Base-by-base conservation (phyloP, 2,113 vertebrate species). In the Lethenteron reissneri region DNA sequence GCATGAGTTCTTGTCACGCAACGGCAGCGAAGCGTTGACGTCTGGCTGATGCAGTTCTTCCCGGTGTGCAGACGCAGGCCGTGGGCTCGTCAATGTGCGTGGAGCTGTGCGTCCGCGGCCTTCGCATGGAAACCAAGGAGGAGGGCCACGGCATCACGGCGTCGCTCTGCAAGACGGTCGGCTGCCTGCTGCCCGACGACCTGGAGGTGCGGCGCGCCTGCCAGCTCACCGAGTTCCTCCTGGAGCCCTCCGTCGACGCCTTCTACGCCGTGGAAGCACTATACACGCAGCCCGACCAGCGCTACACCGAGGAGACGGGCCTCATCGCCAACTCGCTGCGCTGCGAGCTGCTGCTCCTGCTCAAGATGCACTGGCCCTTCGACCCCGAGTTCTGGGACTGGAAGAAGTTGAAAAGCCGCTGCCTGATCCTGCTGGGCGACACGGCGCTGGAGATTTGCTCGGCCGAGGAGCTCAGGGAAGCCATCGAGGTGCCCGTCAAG, bases 351-450 rank as follows among this genome's bases (percentile, higher is more conserved):
- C 80, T 99, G 17, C 76, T 99, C 58, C 87, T 87, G 73, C 85
- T 97, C 73, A 99, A 99, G 80, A 88, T 89, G 2, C 88, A 91
- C 70, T 99, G 94, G 94, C 87, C 88, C 10, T 92, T 95, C 80
- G 94, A 99, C 80, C 94, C 94, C 4, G 94, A 99, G 75, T 97
- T 99, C 78, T 99, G 94, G 94, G 94, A 97, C 81, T 99, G 92
- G 92, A 97, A 95, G 80, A 95, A 88, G 73, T 83, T 99, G 19
- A 99, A 89, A 75, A 79, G 84, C 71, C 87, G 92, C 70, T 97
- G 94, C 76, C 79, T 83, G 68, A 83, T 85, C 69, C 82, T 95
- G 1, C 77, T 96, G 12, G 92, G 94, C 56, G 81, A 89, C 76
- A 84, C 74, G 71, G 84, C 83, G 71, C 84, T 82, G n/a, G 85